These are phyloP conservation scores for Oligia strigilis DNA, from an alignment of 2,888 invertebrate genomes.

Conservation along the genomic window DNA sequence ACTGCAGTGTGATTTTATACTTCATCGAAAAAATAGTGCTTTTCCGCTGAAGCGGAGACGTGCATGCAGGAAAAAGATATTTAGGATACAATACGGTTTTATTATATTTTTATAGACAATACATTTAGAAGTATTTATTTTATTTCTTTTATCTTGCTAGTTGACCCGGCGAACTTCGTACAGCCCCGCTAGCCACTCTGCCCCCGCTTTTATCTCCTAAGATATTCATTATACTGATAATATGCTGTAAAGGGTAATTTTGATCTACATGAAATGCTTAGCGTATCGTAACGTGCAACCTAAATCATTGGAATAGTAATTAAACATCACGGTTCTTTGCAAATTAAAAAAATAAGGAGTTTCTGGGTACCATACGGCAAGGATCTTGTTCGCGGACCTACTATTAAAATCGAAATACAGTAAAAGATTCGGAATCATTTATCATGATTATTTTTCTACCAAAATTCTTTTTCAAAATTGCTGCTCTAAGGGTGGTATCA, in stretches of 20 bases:
- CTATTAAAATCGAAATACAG: background rate
- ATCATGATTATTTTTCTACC: background rate
- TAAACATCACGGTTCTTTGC: background rate
- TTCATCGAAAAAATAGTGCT: background rate
- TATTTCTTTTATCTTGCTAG: no score
- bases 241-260: no score
- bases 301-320: no score
- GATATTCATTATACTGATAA: no score
- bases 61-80: background rate
- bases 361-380: background rate
- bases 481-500: background rate
- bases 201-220: no score
- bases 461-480: background rate
- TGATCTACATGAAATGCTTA: no score
- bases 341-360: background rate
- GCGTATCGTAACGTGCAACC: background rate
- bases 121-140: no score
- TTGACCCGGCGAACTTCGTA: no score
- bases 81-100: no score
- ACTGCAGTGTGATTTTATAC: constrained; percentile 20
- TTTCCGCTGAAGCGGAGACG: background rate
- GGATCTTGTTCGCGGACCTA: background rate
- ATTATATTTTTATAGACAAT: no score
- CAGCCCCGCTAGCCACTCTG: no score
- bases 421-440: background rate